Conservation (phyloP, 2,113 vertebrate species). For the Halichoerus grypus region DNA sequence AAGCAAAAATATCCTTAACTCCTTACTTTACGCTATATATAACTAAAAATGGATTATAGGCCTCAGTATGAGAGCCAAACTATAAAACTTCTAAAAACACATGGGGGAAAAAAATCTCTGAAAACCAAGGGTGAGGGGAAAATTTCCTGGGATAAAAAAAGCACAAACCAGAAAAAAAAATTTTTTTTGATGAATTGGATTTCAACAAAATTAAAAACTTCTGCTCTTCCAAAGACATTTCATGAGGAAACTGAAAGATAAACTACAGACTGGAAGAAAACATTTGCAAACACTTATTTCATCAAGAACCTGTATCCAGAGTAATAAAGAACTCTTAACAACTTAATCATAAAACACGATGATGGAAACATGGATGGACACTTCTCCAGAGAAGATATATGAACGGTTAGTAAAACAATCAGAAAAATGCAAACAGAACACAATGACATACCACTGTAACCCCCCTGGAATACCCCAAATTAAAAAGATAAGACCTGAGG, state of each 20-base stretch:
- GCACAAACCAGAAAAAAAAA: background rate
- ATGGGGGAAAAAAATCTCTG: background rate
- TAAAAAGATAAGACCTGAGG: background rate
- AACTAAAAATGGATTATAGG: background rate
- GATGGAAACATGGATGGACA: background rate
- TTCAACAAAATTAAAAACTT: background rate
- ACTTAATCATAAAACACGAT: background rate
- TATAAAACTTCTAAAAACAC: background rate
- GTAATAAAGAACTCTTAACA: background rate
- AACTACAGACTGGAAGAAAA: background rate
- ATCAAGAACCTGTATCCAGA: background rate
- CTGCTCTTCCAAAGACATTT: constrained; percentile 6
- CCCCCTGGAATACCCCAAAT: background rate
- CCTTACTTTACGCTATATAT: background rate
- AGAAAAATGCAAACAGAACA: constrained; percentile 33
- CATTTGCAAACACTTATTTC: background rate
- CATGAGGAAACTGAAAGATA: background rate
- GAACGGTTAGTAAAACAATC: background rate
- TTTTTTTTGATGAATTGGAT: background rate
- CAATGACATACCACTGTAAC: background rate
- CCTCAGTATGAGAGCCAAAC: background rate
- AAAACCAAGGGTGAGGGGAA: background rate
- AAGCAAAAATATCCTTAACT: background rate
- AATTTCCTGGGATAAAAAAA: background rate
- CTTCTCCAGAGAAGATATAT: background rate